Percentiles rank a stretch among this genome's conserved stretches.
phyloP scores from a whole-genome alignment of 1,140 invertebrate genomes.

The Drosophila varians region DNA sequence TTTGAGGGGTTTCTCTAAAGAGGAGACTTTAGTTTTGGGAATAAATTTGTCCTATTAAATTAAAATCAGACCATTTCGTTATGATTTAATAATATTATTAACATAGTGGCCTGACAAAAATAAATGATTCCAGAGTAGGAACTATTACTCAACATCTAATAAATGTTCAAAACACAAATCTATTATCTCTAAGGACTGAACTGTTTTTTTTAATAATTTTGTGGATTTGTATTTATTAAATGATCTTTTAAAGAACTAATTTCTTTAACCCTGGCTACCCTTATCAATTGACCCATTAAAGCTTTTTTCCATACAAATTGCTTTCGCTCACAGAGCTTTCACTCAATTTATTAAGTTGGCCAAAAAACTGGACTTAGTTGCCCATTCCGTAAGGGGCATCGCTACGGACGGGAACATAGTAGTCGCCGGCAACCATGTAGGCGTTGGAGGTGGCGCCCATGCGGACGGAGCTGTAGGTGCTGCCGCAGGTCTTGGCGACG shows the following conservation, averaged over 20 bases:
- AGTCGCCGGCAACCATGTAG: conserved; percentile 80
- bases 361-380: conserved; percentile 22
- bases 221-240: neutral
- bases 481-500: conserved; percentile 59
- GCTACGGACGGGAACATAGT: conserved; percentile 73
- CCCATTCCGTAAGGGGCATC: conserved; percentile 76
- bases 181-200: no score
- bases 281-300: neutral
- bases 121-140: no score
- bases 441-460: conserved; percentile 82
- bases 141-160: no score
- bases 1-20: neutral
- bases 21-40: no score
- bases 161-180: no score
- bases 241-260: neutral
- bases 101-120: no score
- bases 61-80: no score
- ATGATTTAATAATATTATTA: no score
- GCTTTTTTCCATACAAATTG: neutral
- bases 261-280: neutral
- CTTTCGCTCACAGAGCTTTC: conserved; percentile 34
- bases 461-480: conserved; percentile 66
- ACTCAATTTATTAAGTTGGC: conserved; percentile 25
- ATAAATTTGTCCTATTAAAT: no score
- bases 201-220: no score